These are phyloP conservation scores for Capitulum mitella DNA, from an alignment of 2,888 invertebrate species.

Conservation along the genomic window DNA sequence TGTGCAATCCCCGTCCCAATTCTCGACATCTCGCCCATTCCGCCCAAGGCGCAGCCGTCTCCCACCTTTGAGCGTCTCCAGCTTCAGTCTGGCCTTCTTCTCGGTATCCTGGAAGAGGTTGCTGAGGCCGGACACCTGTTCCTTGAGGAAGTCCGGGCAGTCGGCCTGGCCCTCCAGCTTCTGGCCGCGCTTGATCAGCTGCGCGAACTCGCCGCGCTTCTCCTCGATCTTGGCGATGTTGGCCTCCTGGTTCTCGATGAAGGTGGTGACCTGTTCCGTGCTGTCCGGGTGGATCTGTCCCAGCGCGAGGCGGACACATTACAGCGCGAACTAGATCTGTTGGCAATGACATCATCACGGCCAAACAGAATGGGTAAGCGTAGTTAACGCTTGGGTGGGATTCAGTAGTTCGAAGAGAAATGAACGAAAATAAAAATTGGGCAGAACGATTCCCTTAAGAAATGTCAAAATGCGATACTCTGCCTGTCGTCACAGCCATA, in stretches of 20 bases:
- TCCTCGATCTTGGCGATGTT: conserved; percentile 25
- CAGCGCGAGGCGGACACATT: background rate
- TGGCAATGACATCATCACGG: no score
- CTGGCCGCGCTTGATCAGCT: conserved; percentile 8
- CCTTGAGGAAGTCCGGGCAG: conserved; percentile 17
- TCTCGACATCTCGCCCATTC: no score
- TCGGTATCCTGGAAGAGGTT: conserved; percentile 11
- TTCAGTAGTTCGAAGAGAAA: no score
- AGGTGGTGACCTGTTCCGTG: conserved; percentile 19
- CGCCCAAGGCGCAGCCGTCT: no score
- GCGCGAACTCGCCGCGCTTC: conserved; percentile 22
- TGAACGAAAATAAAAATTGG: no score
- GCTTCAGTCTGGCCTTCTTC: conserved; percentile 7
- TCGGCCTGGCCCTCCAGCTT: conserved; percentile 12
- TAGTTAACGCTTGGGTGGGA: no score
- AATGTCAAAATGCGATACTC: no score
- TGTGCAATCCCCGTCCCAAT: no score
- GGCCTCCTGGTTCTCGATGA: conserved; percentile 11
- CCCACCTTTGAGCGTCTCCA: conserved; percentile 16
- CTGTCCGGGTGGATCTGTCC: conserved; percentile 21
- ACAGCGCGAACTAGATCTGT: background rate
- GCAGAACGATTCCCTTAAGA: no score
- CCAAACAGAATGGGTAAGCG: no score
- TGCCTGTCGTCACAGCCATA: no score
- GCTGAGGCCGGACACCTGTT: conserved; percentile 4